Evolutionary conservation across 2,888 invertebrate genomes (phyloP), one percentile per base, ranked within the genome.

Genomic region (Drosophila limbata): DNA sequence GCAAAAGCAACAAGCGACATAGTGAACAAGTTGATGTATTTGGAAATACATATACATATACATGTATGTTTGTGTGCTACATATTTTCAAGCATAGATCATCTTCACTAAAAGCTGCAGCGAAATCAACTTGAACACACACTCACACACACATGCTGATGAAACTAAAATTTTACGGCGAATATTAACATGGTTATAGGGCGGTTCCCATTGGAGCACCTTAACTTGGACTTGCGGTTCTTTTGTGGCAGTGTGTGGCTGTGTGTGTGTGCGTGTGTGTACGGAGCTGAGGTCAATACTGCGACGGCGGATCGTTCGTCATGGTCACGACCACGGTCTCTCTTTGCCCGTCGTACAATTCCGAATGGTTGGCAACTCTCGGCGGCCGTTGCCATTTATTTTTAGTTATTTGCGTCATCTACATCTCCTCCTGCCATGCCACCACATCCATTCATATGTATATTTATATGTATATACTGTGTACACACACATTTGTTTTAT

Each of bases 381-480:
- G 52, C 69, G 71, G 64, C 74, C 65, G 73, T 72, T 73, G 64
- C 73, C 72, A 76, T 89, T 85, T 91, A 91, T 91, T 90, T 91
- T 83, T 89, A 90, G 89, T 85, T 73, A 81, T 91, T 91, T 91
- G 90, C 91, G 91, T 91, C 91, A 91, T 91, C 79, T 80, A 51
- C 71, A 87, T 80, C 42, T 45, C n/a, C 44, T 42, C 13, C 60
- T 42, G 60, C 42, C 64, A 60, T 77, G 25, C 25, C 25, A 25
- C 72, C 57, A 63, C 75, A 75, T 13, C 57, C 61, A 70, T 70
- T 72, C 63, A 68, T 64, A 73, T 71, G 45, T 60, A 19, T 53
- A 64, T 64, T 55, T 64, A 67, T 35, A 51, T 15, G 50, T 45
- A 52, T 47, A 56, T 40, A 10, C 13, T 56, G 17, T 63, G 44